Conservation (phyloP, 2,888 invertebrate genomes). For the Hermodice carunculata region DNA sequence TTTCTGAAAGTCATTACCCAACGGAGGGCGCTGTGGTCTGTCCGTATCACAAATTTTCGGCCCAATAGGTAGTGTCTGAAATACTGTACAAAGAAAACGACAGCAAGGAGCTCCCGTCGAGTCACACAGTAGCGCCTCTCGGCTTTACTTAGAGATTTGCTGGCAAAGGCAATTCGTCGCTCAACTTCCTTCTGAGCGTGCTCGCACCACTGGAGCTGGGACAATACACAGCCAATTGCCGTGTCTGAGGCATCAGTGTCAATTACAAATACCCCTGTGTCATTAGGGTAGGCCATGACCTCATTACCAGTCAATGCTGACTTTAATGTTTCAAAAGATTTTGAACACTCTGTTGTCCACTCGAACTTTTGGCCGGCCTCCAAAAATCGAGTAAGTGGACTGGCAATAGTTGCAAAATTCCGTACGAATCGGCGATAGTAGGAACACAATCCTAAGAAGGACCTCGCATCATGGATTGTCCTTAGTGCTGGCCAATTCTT, state of each 20-base stretch:
- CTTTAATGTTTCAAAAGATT: neutral
- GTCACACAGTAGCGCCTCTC: no score
- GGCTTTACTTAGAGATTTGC: no score
- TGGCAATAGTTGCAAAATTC: neutral
- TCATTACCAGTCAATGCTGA: neutral
- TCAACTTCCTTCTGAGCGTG: neutral
- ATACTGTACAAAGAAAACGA: no score
- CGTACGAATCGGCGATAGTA: conserved; percentile 5
- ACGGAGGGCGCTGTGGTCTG: no score
- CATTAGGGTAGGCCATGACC: neutral
- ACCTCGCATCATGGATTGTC: neutral
- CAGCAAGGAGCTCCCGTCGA: no score
- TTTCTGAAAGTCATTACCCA: no score
- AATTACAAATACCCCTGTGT: neutral
- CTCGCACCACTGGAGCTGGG: no score
- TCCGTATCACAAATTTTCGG: no score
- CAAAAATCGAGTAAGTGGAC: neutral
- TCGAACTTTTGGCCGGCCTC: neutral
- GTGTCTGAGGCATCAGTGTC: neutral
- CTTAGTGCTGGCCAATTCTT: conserved; percentile 5
- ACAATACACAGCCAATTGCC: neutral
- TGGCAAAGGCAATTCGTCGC: neutral
- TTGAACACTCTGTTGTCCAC: neutral
- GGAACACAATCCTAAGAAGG: conserved; percentile 3
- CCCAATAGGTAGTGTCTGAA: no score